Percentiles rank a stretch among this genome's conserved stretches.
phyloP scores from a whole-genome alignment of 2,113 vertebrate species.

The Grammatotria lemairii region DNA sequence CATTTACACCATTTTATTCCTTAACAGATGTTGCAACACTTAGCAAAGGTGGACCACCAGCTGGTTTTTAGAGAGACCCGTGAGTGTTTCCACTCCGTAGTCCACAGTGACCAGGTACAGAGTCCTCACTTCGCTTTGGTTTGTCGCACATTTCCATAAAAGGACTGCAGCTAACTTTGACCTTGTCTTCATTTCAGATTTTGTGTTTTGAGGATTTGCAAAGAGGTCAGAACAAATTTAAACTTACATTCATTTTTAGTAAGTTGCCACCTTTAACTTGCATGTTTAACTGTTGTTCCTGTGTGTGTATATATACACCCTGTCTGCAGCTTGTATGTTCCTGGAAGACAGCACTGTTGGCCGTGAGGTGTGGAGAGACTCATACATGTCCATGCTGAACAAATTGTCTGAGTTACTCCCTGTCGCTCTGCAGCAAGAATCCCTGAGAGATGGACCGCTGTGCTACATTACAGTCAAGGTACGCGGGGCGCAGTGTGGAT shows the following conservation, averaged over 20 bases:
- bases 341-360: conserved; percentile 77
- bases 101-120: conserved; percentile 53
- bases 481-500: not conserved
- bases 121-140: not conserved
- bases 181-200: conserved; percentile 43
- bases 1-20: not conserved
- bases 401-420: conserved; percentile 60
- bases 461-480: conserved; percentile 80
- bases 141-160: not conserved
- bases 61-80: conserved; percentile 60
- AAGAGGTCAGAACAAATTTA: conserved; percentile 51
- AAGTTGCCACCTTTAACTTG: not conserved
- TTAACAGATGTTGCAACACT: conserved; percentile 65
- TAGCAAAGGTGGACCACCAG: conserved; percentile 48
- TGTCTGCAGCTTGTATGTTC: conserved; percentile 75
- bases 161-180: not conserved
- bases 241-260: not conserved
- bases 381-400: conserved; percentile 52
- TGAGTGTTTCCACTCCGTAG: conserved; percentile 33
- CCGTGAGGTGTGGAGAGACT: conserved; percentile 63
- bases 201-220: conserved; percentile 62
- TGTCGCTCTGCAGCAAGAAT: conserved; percentile 59
- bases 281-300: not conserved
- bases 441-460: not conserved
- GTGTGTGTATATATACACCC: rapidly evolving